phyloP scores from a whole-genome alignment of 2,113 vertebrate genomes.

The human (Homo sapiens) region DNA sequence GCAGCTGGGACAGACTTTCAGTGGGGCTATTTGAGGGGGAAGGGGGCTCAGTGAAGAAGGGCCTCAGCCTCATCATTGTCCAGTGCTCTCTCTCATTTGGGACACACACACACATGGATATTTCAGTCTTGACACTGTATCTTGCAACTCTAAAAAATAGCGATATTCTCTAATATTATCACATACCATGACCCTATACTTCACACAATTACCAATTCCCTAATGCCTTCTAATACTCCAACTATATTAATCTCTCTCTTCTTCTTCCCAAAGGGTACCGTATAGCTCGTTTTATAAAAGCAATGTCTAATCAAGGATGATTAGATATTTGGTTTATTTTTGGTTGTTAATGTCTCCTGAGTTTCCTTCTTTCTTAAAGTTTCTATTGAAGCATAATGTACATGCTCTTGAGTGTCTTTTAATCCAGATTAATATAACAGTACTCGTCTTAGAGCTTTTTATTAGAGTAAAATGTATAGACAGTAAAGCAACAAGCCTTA shows the following conservation, averaged over 20 bases:
- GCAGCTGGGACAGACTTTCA: background rate
- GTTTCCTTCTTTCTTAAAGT: background rate
- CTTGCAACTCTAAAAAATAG: background rate
- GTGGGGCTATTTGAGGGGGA: too few species aligned
- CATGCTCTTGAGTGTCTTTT: background rate
- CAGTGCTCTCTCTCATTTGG: background rate
- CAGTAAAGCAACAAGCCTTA: background rate
- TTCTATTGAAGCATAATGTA: background rate
- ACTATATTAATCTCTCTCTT: background rate
- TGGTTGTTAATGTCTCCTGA: background rate
- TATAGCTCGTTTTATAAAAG: background rate
- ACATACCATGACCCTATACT: rapidly evolving
- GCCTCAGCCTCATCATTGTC: background rate
- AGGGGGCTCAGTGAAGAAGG: background rate
- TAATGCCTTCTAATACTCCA: background rate
- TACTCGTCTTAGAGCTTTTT: background rate
- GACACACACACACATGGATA: background rate
- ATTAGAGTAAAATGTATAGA: background rate
- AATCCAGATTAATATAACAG: background rate
- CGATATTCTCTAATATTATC: background rate
- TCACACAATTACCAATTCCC: background rate
- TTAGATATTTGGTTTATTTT: background rate
- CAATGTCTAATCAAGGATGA: background rate
- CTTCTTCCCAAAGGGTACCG: background rate
- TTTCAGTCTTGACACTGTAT: background rate